Conservation (phyloP, 2,113 vertebrate genomes). For the Paralichthys olivaceus region DNA sequence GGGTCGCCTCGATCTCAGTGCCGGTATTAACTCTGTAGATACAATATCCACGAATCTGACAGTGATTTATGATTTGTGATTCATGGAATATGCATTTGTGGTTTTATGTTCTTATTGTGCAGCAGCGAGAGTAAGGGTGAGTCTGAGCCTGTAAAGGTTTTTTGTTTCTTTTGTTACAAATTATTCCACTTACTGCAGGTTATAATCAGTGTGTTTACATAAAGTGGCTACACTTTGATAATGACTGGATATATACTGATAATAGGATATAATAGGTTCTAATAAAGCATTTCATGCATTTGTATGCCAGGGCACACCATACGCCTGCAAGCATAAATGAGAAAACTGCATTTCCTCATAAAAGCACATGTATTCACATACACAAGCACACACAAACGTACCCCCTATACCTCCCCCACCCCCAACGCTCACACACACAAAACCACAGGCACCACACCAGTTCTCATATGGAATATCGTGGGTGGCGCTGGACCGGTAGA, state of each 20-base stretch:
- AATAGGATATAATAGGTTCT: conserved; percentile 19
- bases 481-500: conserved; percentile 83
- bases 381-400: conserved; percentile 34
- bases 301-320: conserved; percentile 21
- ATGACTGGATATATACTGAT: conserved; percentile 4
- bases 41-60: conserved; percentile 49
- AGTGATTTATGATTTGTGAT: conserved; percentile 64
- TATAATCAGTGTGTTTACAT: background rate
- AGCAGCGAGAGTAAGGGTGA: background rate
- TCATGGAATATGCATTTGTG: conserved; percentile 36
- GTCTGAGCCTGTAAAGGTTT: conserved; percentile 5
- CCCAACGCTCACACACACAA: conserved; percentile 52
- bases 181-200: conserved; percentile 4
- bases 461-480: conserved; percentile 84
- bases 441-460: conserved; percentile 72
- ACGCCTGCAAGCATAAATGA: conserved; percentile 41
- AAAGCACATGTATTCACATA: conserved; percentile 55
- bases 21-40: conserved; percentile 41
- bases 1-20: conserved; percentile 44
- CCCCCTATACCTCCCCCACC: background rate
- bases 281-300: conserved; percentile 38
- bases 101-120: conserved; percentile 40
- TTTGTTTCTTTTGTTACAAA: conserved; percentile 6
- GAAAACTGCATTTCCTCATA: conserved; percentile 55
- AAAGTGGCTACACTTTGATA: background rate